These are phyloP conservation scores for Nymphalis io DNA, from an alignment of 1,140 invertebrate genomes.

Conservation along the genomic window DNA sequence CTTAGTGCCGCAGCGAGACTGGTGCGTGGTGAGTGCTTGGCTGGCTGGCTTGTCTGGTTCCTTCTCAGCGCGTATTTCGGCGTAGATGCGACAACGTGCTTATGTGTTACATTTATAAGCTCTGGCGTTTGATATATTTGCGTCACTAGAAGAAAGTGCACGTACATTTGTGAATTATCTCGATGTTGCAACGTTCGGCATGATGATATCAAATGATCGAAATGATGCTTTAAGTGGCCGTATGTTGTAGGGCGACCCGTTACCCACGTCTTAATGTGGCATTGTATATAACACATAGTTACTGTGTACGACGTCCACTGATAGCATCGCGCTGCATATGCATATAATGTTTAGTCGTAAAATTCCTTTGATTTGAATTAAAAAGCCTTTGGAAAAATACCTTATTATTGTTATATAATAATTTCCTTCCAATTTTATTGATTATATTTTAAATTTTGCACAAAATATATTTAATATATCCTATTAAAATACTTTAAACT, in stretches of 20 bases:
- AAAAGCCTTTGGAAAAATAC: too few species aligned
- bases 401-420: too few species aligned
- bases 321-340: too few species aligned
- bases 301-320: too few species aligned
- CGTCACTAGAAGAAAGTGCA: conserved; percentile 39
- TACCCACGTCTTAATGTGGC: neutral
- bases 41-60: neutral
- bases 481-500: too few species aligned
- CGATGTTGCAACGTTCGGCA: neutral
- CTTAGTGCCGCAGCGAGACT: conserved; percentile 16
- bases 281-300: neutral
- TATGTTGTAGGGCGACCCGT: conserved; percentile 2
- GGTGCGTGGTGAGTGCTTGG: neutral
- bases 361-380: too few species aligned
- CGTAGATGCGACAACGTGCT: conserved; percentile 17
- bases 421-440: too few species aligned
- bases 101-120: conserved; percentile 33
- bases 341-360: too few species aligned
- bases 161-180: conserved; percentile 28
- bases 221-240: neutral
- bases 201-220: conserved; percentile 20
- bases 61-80: conserved; percentile 20
- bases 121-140: conserved; percentile 32
- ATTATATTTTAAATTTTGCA: too few species aligned
- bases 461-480: too few species aligned